phyloP scores from a whole-genome alignment of 2,113 vertebrate genomes.

The Laticauda colubrina region DNA sequence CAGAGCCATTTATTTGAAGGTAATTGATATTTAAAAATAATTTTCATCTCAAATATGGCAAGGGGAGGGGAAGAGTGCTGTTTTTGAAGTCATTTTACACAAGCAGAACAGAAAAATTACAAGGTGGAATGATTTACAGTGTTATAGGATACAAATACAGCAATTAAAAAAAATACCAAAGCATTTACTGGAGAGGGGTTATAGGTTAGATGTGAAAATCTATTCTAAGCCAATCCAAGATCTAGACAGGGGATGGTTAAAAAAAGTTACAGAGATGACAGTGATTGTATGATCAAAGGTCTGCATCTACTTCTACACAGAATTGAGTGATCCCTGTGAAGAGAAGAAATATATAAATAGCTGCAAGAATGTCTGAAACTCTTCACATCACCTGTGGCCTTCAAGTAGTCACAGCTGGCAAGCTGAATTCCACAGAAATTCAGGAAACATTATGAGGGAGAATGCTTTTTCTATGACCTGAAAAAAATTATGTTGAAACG shows the following conservation, averaged over 20 bases:
- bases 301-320: neutral
- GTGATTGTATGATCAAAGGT: neutral
- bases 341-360: neutral
- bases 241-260: neutral
- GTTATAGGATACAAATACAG: neutral
- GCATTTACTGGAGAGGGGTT: neutral
- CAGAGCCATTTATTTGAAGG: neutral
- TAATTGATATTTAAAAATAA: neutral
- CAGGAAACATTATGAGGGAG: neutral
- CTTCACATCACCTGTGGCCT: neutral
- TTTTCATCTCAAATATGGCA: neutral
- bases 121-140: neutral
- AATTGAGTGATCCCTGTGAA: neutral
- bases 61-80: neutral
- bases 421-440: neutral
- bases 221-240: neutral
- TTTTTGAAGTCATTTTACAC: neutral
- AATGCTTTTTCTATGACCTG: neutral
- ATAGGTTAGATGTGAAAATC: neutral
- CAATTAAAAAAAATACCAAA: neutral
- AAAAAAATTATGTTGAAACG: neutral
- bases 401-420: neutral
- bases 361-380: neutral
- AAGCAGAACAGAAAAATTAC: neutral
- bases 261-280: neutral